A percentile compares a stretch with the other conserved stretches of the same genome.
Conservation (phyloP, 2,888 invertebrate genomes). For the Euplagia quadripunctaria region DNA sequence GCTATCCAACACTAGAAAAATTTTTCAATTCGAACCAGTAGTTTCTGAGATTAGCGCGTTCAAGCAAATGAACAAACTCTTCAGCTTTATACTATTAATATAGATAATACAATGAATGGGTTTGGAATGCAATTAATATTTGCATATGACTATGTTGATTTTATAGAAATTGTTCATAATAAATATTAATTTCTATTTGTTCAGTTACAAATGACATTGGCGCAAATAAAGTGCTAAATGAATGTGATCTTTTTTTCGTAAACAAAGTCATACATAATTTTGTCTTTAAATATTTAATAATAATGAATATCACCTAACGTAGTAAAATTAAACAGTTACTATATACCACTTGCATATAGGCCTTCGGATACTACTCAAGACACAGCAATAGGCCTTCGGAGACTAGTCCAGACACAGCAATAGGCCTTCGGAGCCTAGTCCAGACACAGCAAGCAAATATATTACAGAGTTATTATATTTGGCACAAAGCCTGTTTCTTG, state of each 20-base stretch:
- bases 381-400: too few relatives aligned
- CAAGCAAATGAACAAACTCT: too few relatives aligned
- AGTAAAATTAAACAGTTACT: neutral
- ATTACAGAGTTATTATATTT: too few relatives aligned
- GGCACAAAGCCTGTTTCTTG: too few relatives aligned
- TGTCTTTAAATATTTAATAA: neutral
- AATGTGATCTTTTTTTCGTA: constrained; percentile 20
- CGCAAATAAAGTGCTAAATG: constrained; percentile 31
- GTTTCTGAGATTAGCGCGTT: too few relatives aligned
- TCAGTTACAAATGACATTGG: constrained; percentile 23
- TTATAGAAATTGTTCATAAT: constrained; percentile 33
- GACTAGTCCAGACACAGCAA: too few relatives aligned
- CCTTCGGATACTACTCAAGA: too few relatives aligned
- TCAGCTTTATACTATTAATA: too few relatives aligned
- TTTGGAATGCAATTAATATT: constrained; percentile 26
- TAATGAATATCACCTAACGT: neutral
- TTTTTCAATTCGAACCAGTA: too few relatives aligned
- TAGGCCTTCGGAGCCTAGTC: too few relatives aligned
- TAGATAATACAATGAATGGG: constrained; percentile 22
- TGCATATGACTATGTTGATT: constrained; percentile 29
- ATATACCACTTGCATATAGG: neutral
- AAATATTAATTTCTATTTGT: constrained; percentile 30
- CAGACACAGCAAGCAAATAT: too few relatives aligned
- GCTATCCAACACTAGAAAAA: too few relatives aligned
- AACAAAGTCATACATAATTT: constrained; percentile 6